Percentiles rank a stretch among this genome's conserved stretches.
Evolutionary conservation across 2,888 invertebrate species (phyloP).

Genomic region (Erebia palarica): DNA sequence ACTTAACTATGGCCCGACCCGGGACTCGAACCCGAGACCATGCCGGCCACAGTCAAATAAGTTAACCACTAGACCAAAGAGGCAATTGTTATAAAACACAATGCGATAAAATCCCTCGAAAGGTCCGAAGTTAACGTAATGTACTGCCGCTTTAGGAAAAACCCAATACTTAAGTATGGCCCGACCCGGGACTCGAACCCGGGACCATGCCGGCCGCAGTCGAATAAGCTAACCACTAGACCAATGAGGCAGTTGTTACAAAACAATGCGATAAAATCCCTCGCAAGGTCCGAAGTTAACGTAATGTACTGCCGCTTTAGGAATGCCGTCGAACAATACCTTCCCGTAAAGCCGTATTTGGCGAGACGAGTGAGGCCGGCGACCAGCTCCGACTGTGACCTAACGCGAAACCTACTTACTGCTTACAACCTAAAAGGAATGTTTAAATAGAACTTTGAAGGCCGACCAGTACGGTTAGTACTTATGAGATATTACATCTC

Average conservation of each 20-base stretch:
- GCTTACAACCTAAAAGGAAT: constrained; percentile 28
- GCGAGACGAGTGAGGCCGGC: constrained; percentile 40
- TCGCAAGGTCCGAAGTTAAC: constrained; percentile 32
- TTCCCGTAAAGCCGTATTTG: constrained; percentile 46
- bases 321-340: constrained; percentile 47
- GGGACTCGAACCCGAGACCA: too few species aligned
- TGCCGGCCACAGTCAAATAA: too few species aligned
- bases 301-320: constrained; percentile 37
- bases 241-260: not conserved
- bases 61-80: too few species aligned
- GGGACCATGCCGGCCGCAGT: too few species aligned
- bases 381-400: constrained; percentile 41
- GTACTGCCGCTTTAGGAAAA: too few species aligned
- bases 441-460: constrained; percentile 17
- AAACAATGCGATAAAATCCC: constrained; percentile 29
- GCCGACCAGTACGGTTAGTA: constrained; percentile 1
- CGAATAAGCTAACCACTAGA: too few species aligned
- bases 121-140: too few species aligned
- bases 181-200: too few species aligned
- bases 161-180: too few species aligned
- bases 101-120: too few species aligned
- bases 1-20: too few species aligned
- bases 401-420: constrained; percentile 39
- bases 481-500: too few species aligned
- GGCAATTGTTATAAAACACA: constrained; percentile 14